These are phyloP conservation scores for Anthrax anthrax DNA, from an alignment of 2,888 invertebrate genomes.

Conservation along the genomic window DNA sequence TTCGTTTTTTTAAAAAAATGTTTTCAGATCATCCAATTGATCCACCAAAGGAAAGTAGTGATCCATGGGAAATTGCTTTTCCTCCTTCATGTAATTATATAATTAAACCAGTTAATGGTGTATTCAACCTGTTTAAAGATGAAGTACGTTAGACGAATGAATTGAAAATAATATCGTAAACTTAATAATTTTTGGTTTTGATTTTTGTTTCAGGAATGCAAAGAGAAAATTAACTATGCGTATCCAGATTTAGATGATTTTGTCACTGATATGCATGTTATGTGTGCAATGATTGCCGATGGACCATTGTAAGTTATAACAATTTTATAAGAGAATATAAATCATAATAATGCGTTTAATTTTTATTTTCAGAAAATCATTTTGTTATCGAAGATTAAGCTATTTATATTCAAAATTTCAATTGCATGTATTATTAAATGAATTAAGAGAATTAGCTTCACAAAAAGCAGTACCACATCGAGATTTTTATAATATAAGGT, in stretches of 20 bases:
- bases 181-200: slow-evolving; percentile 43
- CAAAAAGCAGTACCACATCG: slow-evolving; percentile 97
- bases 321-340: too few species aligned
- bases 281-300: slow-evolving; percentile 94
- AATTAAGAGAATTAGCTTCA: slow-evolving; percentile 85
- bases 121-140: slow-evolving; percentile 62
- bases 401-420: slow-evolving; percentile 96
- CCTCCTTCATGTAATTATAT: slow-evolving; percentile 54
- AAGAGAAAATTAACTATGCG: slow-evolving; percentile 51
- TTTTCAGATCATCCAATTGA: slow-evolving; percentile 76
- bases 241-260: slow-evolving; percentile 68
- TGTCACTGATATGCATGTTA: slow-evolving; percentile 74
- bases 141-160: slow-evolving; percentile 36
- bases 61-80: slow-evolving; percentile 75
- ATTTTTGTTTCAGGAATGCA: slow-evolving; percentile 13
- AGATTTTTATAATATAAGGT: slow-evolving; percentile 95
- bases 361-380: slow-evolving; percentile 65
- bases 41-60: slow-evolving; percentile 58
- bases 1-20: not conserved
- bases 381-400: slow-evolving; percentile 91
- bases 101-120: slow-evolving; percentile 61
- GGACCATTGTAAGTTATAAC: slow-evolving; percentile 72
- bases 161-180: slow-evolving; percentile 38
- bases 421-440: slow-evolving; percentile 89
- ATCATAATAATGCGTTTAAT: not conserved